Evolutionary conservation across 2,888 invertebrate species (phyloP), one percentile per base, ranked within the genome.

Genomic region (Meteorus cinctellus): DNA sequence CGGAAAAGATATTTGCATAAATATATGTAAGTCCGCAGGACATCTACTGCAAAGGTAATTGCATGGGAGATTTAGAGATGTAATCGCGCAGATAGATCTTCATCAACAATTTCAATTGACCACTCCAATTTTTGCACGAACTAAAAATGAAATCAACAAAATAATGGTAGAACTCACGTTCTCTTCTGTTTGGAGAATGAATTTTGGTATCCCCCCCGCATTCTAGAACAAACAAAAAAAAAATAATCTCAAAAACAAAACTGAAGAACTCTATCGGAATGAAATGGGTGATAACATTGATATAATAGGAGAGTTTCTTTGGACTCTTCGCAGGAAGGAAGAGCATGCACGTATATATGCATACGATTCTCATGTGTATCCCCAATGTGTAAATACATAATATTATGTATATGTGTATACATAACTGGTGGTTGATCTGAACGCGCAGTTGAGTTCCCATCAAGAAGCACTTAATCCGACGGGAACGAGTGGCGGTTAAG

Each of bases 401-500:
- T 4, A 24, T 24, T n/a, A n/a, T 48, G 16, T n/a, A 48, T 48
- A 48, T 45, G 12, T 45, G 16, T 19, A 19, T 24, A 55, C 48
- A 48, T 51, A 16, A 27, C 27, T 34, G 72, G 77, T 76, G 77
- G 78, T 71, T 78, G 60, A 75, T 76, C 78, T 82, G 82, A 83
- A 55, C n/a, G 80, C 76, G 78, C 76, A 79, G 81, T 85, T 86
- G 84, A 85, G 86, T 88, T 88, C 85, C 87, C 87, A 88, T 88
- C 85, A 85, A 85, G 84, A 81, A 81, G 82, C 82, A 85, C 85
- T 88, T 87, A 85, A 88, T 88, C 86, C 82, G 79, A 80, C 76
- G 71, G 75, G 36, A 76, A 86, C 83, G 83, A 79, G 80, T 80
- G 81, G 83, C 82, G 81, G 83, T 82, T 78, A 75, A 78, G 81